phyloP scores from a whole-genome alignment of 2,113 vertebrate species.

The Seriola quinqueradiata region DNA sequence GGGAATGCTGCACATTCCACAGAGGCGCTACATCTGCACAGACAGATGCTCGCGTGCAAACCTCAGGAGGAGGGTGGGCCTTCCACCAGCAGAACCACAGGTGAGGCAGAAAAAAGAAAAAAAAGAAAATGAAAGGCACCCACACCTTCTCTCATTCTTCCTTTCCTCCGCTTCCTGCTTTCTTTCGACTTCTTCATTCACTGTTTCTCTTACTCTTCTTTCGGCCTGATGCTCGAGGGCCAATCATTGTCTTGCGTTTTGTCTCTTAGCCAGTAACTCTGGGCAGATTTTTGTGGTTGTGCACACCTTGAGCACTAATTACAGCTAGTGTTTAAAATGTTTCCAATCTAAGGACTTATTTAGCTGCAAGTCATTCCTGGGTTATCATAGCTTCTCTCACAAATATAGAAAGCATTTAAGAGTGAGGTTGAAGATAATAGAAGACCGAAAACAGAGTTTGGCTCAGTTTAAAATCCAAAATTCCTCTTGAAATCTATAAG shows the following conservation, averaged over 20 bases:
- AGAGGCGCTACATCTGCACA: conserved; percentile 83
- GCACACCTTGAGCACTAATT: conserved; percentile 47
- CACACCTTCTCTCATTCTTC: conserved; percentile 14
- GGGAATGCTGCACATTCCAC: conserved; percentile 74
- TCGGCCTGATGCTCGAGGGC: conserved; percentile 1
- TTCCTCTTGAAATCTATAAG: not conserved
- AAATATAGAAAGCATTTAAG: not conserved
- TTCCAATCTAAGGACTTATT: conserved; percentile 34
- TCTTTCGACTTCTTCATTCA: conserved; percentile 7
- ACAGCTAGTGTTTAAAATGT: conserved; percentile 36
- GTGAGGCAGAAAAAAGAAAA: conserved; percentile 72
- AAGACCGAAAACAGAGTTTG: not conserved
- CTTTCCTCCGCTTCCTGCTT: not conserved
- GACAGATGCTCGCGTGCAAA: conserved; percentile 83
- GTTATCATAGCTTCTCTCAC: not conserved
- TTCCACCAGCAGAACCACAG: conserved; percentile 81
- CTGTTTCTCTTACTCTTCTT: not conserved
- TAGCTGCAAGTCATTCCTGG: not conserved
- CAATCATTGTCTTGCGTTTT: conserved; percentile 29
- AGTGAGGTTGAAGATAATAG: not conserved
- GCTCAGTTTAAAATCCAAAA: not conserved
- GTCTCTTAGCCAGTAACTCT: conserved; percentile 28
- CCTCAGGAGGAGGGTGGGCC: conserved; percentile 83
- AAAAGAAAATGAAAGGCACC: conserved; percentile 10
- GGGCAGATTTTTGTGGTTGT: conserved; percentile 36